A percentile compares a stretch with the other conserved stretches of the same genome.
phyloP scores from a whole-genome alignment of 2,113 vertebrate species.

The Proteles cristata region DNA sequence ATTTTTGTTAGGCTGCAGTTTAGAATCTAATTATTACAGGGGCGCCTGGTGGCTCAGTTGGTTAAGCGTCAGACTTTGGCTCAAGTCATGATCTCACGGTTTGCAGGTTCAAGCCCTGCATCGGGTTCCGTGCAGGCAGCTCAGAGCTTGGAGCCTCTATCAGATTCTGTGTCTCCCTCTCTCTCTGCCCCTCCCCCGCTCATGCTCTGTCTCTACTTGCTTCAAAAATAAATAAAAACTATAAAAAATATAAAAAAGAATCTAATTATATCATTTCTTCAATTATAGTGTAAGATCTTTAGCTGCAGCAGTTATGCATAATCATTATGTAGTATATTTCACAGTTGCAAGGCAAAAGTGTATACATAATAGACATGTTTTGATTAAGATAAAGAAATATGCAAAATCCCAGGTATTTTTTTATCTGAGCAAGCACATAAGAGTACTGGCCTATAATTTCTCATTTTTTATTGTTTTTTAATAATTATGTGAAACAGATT shows the following conservation, averaged over 20 bases:
- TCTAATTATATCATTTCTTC: not conserved
- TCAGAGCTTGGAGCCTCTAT: too few species aligned
- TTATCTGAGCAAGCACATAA: not conserved
- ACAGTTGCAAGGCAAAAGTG: not conserved
- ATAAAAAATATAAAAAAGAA: too few species aligned
- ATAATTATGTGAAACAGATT: not conserved
- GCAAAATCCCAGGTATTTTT: not conserved
- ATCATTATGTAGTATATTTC: not conserved
- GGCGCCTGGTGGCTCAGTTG: too few species aligned
- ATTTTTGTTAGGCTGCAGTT: not conserved
- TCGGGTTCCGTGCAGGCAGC: too few species aligned
- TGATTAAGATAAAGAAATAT: not conserved
- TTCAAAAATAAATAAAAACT: too few species aligned
- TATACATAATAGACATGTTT: not conserved
- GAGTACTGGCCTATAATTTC: not conserved
- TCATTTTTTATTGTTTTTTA: not conserved
- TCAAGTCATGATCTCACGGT: too few species aligned
- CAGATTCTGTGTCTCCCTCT: too few species aligned
- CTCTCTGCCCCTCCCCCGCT: too few species aligned
- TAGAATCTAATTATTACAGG: not conserved
- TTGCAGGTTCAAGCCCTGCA: too few species aligned
- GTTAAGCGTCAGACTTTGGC: too few species aligned
- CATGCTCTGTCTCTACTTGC: too few species aligned
- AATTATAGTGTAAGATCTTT: not conserved
- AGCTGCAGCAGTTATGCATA: not conserved